Evolutionary conservation across 2,113 vertebrate species (phyloP).

Genomic region (Channa maculata): DNA sequence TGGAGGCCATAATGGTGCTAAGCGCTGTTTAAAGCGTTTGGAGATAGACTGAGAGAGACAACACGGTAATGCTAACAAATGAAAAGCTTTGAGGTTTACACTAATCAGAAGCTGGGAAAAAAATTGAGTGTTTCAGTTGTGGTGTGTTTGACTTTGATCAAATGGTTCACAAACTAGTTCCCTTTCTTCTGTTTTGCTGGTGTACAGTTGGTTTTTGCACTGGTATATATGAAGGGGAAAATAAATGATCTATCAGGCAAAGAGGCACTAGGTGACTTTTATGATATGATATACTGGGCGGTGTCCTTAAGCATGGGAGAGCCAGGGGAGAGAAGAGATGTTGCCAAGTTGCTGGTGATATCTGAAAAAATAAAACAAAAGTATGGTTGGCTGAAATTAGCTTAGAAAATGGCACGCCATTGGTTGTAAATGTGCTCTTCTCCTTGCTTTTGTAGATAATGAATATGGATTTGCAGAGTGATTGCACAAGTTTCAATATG

Average conservation of each 20-base stretch:
- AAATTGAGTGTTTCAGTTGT: not conserved
- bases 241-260: conserved; percentile 16
- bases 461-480: not conserved
- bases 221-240: conserved; percentile 31
- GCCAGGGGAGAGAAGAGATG: conserved; percentile 82
- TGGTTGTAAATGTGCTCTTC: no score
- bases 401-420: no score
- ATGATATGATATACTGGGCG: conserved; percentile 46
- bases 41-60: not conserved
- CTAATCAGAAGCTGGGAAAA: not conserved
- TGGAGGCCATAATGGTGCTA: conserved; percentile 78
- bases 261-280: conserved; percentile 73
- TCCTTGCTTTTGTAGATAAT: not conserved
- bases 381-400: not conserved
- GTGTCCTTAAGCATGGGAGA: conserved; percentile 64
- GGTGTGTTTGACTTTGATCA: conserved; percentile 31
- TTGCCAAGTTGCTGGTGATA: conserved; percentile 74
- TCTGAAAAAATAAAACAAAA: conserved; percentile 42
- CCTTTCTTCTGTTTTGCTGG: conserved; percentile 56
- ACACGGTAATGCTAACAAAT: conserved; percentile 36
- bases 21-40: conserved; percentile 9
- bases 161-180: not conserved
- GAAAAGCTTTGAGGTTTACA: not conserved
- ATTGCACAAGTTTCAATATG: not conserved
- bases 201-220: conserved; percentile 44